These are phyloP conservation scores for Drosophila rhopaloa DNA, from an alignment of 1,140 invertebrate species.

Conservation along the genomic window DNA sequence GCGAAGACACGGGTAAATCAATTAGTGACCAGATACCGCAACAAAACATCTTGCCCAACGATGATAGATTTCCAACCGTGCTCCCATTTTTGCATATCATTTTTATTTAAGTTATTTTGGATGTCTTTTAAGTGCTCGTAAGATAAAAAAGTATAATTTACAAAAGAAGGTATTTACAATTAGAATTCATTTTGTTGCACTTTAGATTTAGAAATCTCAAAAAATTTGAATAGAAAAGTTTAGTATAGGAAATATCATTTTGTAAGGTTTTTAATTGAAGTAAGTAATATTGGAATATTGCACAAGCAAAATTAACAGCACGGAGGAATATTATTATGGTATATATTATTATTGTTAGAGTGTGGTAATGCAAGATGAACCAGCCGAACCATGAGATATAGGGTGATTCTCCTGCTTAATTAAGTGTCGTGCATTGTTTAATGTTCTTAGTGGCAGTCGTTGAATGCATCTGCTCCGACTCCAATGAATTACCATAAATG, in stretches of 20 bases:
- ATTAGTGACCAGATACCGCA: conserved; percentile 14
- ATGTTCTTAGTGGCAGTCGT: conserved; percentile 9
- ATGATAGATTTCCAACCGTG: background rate
- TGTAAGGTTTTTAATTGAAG: too few species aligned
- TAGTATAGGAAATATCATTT: too few species aligned
- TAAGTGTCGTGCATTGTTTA: conserved; percentile 18
- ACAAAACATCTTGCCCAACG: conserved; percentile 12
- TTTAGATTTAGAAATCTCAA: too few species aligned
- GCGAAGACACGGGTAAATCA: conserved; percentile 13
- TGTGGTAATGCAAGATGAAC: conserved; percentile 16
- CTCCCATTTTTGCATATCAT: conserved; percentile 3
- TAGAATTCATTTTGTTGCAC: too few species aligned
- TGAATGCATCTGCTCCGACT: conserved; percentile 1
- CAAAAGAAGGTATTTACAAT: too few species aligned
- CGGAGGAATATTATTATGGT: background rate
- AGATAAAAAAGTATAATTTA: too few species aligned
- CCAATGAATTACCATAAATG: conserved; percentile 79
- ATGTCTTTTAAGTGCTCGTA: too few species aligned
- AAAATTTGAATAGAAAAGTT: too few species aligned
- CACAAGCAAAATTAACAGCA: background rate
- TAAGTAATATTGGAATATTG: too few species aligned
- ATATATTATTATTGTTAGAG: background rate
- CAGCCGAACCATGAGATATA: conserved; percentile 17
- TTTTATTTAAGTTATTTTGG: too few species aligned
- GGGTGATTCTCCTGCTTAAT: conserved; percentile 2